phyloP scores from a whole-genome alignment of 1,140 invertebrate species.

The Saccostrea cuccullata region DNA sequence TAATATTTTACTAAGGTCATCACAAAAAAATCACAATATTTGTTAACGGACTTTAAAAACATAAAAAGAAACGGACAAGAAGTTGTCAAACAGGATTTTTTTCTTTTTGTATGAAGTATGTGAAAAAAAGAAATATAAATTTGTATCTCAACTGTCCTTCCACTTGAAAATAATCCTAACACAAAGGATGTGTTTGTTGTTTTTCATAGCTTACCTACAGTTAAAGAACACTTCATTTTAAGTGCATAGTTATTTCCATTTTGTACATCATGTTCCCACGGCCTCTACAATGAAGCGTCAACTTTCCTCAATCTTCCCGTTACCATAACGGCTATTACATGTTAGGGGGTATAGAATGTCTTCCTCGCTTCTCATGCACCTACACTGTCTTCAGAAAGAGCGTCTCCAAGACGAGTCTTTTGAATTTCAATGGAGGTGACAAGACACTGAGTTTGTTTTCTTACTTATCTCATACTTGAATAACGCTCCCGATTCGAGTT shows the following conservation, averaged over 20 bases:
- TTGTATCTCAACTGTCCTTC: neutral
- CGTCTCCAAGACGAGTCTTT: neutral
- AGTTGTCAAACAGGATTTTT: neutral
- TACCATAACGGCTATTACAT: conserved; percentile 17
- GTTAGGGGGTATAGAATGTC: neutral
- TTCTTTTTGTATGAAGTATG: neutral
- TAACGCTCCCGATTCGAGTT: neutral
- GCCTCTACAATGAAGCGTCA: neutral
- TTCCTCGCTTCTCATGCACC: neutral
- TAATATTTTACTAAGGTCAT: no score
- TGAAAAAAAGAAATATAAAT: neutral
- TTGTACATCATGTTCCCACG: neutral
- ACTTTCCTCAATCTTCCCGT: neutral
- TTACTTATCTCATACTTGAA: conserved; percentile 1
- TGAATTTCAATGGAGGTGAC: conserved; percentile 3
- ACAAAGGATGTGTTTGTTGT: conserved; percentile 26
- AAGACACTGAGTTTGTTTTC: conserved; percentile 10
- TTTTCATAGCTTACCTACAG: conserved; percentile 27
- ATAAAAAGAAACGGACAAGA: neutral
- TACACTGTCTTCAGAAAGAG: neutral
- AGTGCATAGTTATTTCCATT: neutral
- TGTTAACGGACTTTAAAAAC: neutral
- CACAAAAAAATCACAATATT: no score
- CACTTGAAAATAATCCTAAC: neutral
- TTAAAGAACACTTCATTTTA: neutral